A percentile compares a stretch with the other conserved stretches of the same genome.
These are phyloP conservation scores for Wasmannia auropunctata DNA, from an alignment of 1,140 invertebrate species.

Conservation along the genomic window DNA sequence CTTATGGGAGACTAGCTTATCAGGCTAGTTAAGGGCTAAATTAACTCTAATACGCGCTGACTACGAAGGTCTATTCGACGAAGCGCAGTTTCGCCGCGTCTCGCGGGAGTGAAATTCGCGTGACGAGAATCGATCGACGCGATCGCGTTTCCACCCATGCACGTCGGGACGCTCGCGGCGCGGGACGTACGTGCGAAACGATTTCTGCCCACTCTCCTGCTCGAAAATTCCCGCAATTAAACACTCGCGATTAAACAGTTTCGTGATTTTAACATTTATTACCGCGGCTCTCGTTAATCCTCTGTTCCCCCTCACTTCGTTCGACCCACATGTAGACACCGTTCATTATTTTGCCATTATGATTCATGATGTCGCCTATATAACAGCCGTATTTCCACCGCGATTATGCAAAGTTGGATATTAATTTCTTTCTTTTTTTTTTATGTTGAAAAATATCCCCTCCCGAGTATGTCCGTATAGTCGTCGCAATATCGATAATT, in stretches of 20 bases:
- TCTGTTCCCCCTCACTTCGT: not conserved
- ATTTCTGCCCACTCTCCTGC: not conserved
- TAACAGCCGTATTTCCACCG: not conserved
- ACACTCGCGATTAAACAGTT: not conserved
- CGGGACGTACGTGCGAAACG: not conserved
- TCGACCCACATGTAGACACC: not conserved
- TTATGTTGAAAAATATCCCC: not conserved
- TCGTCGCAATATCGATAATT: not conserved
- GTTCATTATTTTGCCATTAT: constrained; percentile 37
- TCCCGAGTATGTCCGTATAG: not conserved
- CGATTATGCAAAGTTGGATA: not conserved
- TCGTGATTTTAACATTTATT: constrained; percentile 30
- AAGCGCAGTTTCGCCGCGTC: no score
- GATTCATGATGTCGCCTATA: not conserved
- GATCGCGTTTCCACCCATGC: not conserved
- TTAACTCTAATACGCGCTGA: constrained; percentile 8
- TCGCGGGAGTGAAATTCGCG: not conserved
- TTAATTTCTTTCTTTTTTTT: not conserved
- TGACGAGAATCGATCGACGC: not conserved
- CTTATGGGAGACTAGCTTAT: not conserved
- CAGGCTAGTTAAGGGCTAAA: not conserved
- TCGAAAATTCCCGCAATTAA: constrained; percentile 25
- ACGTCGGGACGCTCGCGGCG: not conserved
- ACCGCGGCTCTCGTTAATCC: not conserved
- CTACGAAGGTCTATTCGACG: not conserved